Evolutionary conservation across 1,140 invertebrate species (phyloP), one percentile per base, ranked within the genome.

Genomic region (Dendrolimus kikuchii): DNA sequence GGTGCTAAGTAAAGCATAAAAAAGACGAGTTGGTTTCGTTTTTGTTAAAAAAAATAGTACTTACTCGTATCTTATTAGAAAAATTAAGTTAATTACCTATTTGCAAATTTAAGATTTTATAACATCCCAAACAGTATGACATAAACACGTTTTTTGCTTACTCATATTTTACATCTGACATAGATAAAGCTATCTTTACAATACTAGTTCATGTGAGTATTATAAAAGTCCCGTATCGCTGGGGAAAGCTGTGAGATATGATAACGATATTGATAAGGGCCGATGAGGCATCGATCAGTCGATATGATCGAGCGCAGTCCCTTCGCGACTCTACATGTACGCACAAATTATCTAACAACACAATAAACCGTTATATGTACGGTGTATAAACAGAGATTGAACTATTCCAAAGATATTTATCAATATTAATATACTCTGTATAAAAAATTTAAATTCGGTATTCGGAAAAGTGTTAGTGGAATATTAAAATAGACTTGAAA

Each of bases 171-270:
- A 65, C 63, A 71, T 77, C 66, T 81, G 70, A 76, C 67, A 72
- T 51, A 66, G 75, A 80, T 81, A 80, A 72, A 77, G 61, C 57
- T 72, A 74, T 74, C 66, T 57, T 50, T 68, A 55, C 51, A 40
- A 44, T 64, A 62, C 71, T 79, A 81, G 42, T 42, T 40, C 43
- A 51, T 64, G 60, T 69, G 48, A 49, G 49, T 62, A 58, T 69
- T 83, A 80, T 83, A 86, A 81, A 82, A 86, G 71, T 85, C 72
- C 67, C 73, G 53, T 81, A 81, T 86, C 79, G 62, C 68, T 55
- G 67, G 79, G 82, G 79, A 86, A 86, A 86, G 82, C 82, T 86
- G 78, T 65, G 72, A 77, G 82, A 86, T 86, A 86, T 84, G 82
- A 84, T 86, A 86, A 86, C 60, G 67, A 71, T 68, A 85, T 81